These are phyloP conservation scores for Turdus rufiventris DNA, from an alignment of 2,113 vertebrate species.

Conservation along the genomic window DNA sequence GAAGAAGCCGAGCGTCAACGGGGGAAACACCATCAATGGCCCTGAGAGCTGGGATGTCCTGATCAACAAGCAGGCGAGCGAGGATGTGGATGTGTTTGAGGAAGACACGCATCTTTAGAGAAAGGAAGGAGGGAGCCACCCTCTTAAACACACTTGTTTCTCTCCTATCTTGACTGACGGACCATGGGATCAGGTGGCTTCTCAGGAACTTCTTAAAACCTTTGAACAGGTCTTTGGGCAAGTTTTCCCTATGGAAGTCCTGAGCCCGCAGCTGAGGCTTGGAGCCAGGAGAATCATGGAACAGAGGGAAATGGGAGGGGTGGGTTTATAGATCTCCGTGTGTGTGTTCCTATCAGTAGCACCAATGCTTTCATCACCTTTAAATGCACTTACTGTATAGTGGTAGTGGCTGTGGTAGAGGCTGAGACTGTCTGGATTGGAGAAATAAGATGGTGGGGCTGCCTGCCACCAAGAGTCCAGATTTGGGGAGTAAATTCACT, in stretches of 20 bases:
- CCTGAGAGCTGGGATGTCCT: slow-evolving; percentile 87
- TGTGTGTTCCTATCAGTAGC: slow-evolving; percentile 66
- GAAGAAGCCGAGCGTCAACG: slow-evolving; percentile 89
- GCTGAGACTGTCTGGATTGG: slow-evolving; percentile 4
- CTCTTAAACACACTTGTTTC: background rate
- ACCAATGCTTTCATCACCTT: slow-evolving; percentile 65
- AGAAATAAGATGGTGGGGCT: background rate
- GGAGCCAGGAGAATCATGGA: slow-evolving; percentile 35
- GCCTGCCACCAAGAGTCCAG: background rate
- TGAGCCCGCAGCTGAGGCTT: slow-evolving; percentile 23
- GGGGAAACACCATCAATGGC: slow-evolving; percentile 77
- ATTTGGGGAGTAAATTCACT: background rate
- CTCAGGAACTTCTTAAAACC: slow-evolving; percentile 55
- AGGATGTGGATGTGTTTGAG: slow-evolving; percentile 87
- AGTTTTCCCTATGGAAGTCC: slow-evolving; percentile 6
- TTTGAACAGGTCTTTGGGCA: slow-evolving; percentile 24
- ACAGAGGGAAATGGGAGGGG: slow-evolving; percentile 37
- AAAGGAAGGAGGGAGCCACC: slow-evolving; percentile 6
- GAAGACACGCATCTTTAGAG: slow-evolving; percentile 94
- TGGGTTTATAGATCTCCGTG: slow-evolving; percentile 46
- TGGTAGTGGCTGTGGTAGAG: slow-evolving; percentile 31
- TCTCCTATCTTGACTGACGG: slow-evolving; percentile 31
- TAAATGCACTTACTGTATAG: slow-evolving; percentile 65
- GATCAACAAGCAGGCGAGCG: slow-evolving; percentile 85
- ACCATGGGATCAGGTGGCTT: slow-evolving; percentile 41